Evolutionary conservation across 2,888 invertebrate species (phyloP), one percentile per base, ranked within the genome.

Genomic region (Cyclophora albipunctata): DNA sequence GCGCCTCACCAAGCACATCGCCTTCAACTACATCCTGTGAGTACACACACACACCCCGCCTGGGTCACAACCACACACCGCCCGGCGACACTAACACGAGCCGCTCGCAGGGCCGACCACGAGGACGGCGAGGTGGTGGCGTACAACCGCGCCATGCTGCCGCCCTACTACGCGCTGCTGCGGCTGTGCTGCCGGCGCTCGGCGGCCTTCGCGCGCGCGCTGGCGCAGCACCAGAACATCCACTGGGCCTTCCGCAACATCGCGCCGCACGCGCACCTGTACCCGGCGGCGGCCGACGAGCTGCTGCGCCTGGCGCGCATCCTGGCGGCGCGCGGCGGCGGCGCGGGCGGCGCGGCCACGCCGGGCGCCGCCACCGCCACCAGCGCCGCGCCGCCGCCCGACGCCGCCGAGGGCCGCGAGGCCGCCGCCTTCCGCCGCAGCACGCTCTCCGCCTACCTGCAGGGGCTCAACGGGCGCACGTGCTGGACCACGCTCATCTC

Each of bases 181-280:
- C 91, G 97, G 57, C 91, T 97, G 78, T 97, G 96, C 84, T 98
- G 98, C 75, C 94, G 96, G 61, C 94, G 96, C 64, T 97, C 97
- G 3, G 91, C 94, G 45, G 85, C 93, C 34, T 96, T 98, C 79
- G 95, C 97, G 3, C 91, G 96, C 49, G 93, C 95, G 69, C 89
- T 98, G 50, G 96, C 97, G 0, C 93, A 94, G 62, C 98, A 98
- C 85, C 97, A 98, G 84, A 98, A 98, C 89, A 92, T 98, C 44
- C 96, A 96, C 75, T 98, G 98, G 98, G 98, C 98, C 34, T 98
- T 98, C 81, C 94, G 97, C 71, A 98, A 98, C 81, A 97, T 98
- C 59, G 96, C 97, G 40, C 97, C 97, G n/a, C 97, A 97, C 83
- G 96, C 97, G 4, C 96, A 96, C 34, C 95, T 98, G 66, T 98